These are phyloP conservation scores for Epiperipatus broadwayi DNA, from an alignment of 2,888 invertebrate genomes.

Conservation along the genomic window DNA sequence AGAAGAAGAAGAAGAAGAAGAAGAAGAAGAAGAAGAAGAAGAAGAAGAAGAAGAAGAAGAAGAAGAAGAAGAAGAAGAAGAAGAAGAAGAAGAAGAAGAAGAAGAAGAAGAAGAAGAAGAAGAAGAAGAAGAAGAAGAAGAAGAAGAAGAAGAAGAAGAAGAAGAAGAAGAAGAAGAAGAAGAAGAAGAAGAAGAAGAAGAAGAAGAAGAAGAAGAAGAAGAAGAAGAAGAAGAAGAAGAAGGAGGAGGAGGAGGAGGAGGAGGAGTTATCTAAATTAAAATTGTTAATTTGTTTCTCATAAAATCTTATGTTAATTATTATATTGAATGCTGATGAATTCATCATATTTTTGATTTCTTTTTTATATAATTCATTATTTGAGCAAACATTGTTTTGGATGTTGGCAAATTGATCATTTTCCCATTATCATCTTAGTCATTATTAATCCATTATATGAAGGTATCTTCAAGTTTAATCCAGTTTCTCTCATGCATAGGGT, in stretches of 20 bases:
- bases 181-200: background rate
- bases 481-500: too few relatives aligned
- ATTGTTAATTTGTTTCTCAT: too few relatives aligned
- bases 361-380: too few relatives aligned
- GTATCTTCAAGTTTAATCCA: too few relatives aligned
- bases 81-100: constrained; percentile 6
- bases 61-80: constrained; percentile 7
- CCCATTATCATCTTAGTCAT: too few relatives aligned
- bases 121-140: constrained; percentile 5
- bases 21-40: background rate
- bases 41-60: background rate
- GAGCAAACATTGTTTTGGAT: too few relatives aligned
- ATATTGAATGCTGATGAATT: too few relatives aligned
- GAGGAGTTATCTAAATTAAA: too few relatives aligned
- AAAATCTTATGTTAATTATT: too few relatives aligned
- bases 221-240: constrained; percentile 3
- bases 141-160: constrained; percentile 7
- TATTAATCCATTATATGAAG: too few relatives aligned
- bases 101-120: constrained; percentile 8
- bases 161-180: background rate
- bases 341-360: too few relatives aligned
- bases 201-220: constrained; percentile 3
- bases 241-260: background rate
- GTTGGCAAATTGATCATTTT: too few relatives aligned
- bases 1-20: background rate